phyloP scores from a whole-genome alignment of 2,888 invertebrate genomes.

The Aricia artaxerxes region DNA sequence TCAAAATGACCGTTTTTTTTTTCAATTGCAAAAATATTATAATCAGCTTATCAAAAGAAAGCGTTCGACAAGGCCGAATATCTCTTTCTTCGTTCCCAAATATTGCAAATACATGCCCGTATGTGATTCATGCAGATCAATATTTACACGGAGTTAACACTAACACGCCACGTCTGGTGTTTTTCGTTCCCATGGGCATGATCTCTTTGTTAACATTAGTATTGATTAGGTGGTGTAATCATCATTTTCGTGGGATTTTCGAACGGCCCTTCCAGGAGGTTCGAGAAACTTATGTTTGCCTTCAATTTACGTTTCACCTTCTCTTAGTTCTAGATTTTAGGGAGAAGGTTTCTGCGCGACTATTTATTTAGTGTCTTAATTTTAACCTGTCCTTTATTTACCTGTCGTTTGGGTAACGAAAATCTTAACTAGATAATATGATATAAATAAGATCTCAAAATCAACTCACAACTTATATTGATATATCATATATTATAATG shows the following conservation, averaged over 20 bases:
- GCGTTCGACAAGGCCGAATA: not conserved
- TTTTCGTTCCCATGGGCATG: conserved; percentile 12
- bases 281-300: no score
- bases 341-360: no score
- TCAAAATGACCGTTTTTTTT: no score
- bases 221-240: not conserved
- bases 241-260: not conserved
- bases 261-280: not conserved
- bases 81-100: not conserved
- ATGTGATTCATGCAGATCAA: conserved; percentile 21
- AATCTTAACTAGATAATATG: no score
- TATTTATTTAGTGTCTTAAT: not conserved
- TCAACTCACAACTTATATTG: no score
- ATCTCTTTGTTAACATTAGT: conserved; percentile 26
- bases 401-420: no score
- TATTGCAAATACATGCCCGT: not conserved
- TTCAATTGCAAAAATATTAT: not conserved
- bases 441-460: no score
- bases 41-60: not conserved
- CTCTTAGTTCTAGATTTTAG: no score
- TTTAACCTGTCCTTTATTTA: no score
- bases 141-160: conserved; percentile 27
- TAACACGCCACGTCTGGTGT: conserved; percentile 12
- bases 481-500: no score
- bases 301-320: no score